phyloP scores from a whole-genome alignment of 1,140 invertebrate genomes.

The Euwallacea similis region DNA sequence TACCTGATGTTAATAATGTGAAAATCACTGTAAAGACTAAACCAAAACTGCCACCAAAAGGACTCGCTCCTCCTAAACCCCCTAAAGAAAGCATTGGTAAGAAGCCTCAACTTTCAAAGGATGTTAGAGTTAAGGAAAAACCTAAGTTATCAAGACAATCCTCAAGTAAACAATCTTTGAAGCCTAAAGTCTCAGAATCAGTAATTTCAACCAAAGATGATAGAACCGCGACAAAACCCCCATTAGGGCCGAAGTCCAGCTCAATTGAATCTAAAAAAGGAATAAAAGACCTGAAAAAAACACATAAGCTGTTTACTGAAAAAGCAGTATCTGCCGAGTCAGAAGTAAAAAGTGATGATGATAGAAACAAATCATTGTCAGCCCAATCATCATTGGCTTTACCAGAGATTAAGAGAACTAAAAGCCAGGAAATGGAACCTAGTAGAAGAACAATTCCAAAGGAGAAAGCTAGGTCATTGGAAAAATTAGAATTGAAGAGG shows the following conservation, averaged over 20 bases:
- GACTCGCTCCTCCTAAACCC: slow-evolving; percentile 17
- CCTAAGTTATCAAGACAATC: slow-evolving; percentile 23
- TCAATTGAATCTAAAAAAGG: slow-evolving; percentile 29
- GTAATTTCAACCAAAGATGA: slow-evolving; percentile 10
- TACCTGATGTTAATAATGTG: slow-evolving; percentile 57
- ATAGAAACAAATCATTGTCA: slow-evolving; percentile 50
- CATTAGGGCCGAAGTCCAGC: slow-evolving; percentile 23
- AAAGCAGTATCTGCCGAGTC: slow-evolving; percentile 33
- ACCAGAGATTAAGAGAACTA: slow-evolving; percentile 62
- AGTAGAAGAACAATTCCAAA: slow-evolving; percentile 59
- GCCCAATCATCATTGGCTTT: slow-evolving; percentile 58
- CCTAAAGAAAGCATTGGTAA: slow-evolving; percentile 22
- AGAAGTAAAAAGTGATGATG: slow-evolving; percentile 29
- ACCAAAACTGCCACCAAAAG: slow-evolving; percentile 33
- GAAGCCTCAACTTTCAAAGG: slow-evolving; percentile 13
- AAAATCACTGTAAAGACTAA: slow-evolving; percentile 21
- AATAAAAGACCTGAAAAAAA: slow-evolving; percentile 5
- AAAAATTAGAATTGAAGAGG: slow-evolving; percentile 64
- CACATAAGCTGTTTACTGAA: slow-evolving; percentile 26
- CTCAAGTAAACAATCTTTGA: slow-evolving; percentile 3
- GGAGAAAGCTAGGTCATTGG: slow-evolving; percentile 67
- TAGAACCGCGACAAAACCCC: slow-evolving; percentile 14
- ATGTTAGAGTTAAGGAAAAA: slow-evolving; percentile 25
- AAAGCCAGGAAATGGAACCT: slow-evolving; percentile 65
- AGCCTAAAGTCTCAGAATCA: slow-evolving; percentile 27